Percentiles rank a stretch among this genome's conserved stretches.
Conservation (phyloP, 2,888 invertebrate genomes). For the Athalia circularis region DNA sequence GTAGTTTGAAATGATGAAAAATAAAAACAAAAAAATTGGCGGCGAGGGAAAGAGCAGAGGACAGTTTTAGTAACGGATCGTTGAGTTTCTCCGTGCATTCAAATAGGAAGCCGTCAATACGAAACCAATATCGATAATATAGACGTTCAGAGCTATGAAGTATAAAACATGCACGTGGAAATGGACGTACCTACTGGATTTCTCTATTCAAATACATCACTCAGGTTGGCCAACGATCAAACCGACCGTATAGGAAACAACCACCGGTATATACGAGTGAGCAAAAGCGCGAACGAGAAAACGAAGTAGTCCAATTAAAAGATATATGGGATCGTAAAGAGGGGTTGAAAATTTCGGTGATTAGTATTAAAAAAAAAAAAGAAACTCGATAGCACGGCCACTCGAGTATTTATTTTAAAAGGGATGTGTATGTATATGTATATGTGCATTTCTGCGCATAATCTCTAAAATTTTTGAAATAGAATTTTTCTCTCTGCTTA, state of each 20-base stretch:
- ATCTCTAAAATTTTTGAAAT: not conserved
- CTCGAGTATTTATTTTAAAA: not conserved
- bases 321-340: conserved; percentile 40
- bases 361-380: not conserved
- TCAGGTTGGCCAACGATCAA: conserved; percentile 27
- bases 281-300: conserved; percentile 20
- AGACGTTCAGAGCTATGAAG: not conserved
- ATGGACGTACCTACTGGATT: not conserved
- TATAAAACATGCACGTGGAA: not conserved
- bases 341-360: conserved; percentile 30
- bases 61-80: conserved; percentile 23
- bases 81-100: conserved; percentile 16
- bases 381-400: not conserved
- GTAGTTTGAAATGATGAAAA: not conserved
- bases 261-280: not conserved
- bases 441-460: not conserved
- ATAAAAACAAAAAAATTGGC: not conserved
- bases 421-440: not conserved
- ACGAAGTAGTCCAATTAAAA: conserved; percentile 37
- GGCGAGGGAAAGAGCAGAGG: not conserved
- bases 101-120: not conserved
- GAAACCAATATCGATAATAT: conserved; percentile 18
- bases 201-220: conserved; percentile 37
- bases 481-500: too few species aligned
- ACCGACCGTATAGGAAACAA: not conserved